Evolutionary conservation across 2,797 vertebrate genomes (phyloP), one percentile per base, ranked within the genome.

Genomic region (Pitangus sulphuratus): DNA sequence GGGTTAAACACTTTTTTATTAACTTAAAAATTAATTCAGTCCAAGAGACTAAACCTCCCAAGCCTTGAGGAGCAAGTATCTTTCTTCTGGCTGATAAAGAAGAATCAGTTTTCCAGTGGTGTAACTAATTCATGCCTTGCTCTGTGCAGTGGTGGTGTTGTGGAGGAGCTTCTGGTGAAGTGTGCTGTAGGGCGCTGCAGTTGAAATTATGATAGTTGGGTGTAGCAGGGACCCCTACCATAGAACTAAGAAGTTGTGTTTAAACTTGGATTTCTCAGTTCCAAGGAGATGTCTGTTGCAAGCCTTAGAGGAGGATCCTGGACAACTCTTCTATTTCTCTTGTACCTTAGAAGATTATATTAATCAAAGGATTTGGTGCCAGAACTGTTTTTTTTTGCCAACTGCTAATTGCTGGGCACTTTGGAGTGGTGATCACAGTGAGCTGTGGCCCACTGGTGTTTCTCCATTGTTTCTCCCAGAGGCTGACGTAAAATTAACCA

Each of bases 401-500:
- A 0, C 77, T 88, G 44, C 40, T 82, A 86, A 95, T 94, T 96
- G 72, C 89, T 65, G 76, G 56, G 58, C 64, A 33, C 87, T 86
- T 92, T 7, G 42, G 60, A 81, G 39, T 0, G 1, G 64, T 50
- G 77, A 61, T 86, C 0, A 0, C 58, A 45, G 74, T 26, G 84
- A 85, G 42, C 82, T 92, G 53, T 68, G 58, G 64, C 61, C 45
- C 84, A 58, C 79, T 65, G 74, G 77, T 64, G 56, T 95, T 89
- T 89, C 20, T n/a, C 70, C 62, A 53, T 95, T 96, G 93, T 96
- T 96, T 94, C 45, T 91, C 30, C 56, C 6, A 33, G 44, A 81
- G 65, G 87, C 15, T 95, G 93, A 93, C 8, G 12, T 95, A 95
- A 94, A 96, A 95, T 91, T 88, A 89, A 93, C 80, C 28, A 60